Base-by-base conservation (phyloP, 92 coral and sea anemone species). In the Virgularia gustaviana region DNA sequence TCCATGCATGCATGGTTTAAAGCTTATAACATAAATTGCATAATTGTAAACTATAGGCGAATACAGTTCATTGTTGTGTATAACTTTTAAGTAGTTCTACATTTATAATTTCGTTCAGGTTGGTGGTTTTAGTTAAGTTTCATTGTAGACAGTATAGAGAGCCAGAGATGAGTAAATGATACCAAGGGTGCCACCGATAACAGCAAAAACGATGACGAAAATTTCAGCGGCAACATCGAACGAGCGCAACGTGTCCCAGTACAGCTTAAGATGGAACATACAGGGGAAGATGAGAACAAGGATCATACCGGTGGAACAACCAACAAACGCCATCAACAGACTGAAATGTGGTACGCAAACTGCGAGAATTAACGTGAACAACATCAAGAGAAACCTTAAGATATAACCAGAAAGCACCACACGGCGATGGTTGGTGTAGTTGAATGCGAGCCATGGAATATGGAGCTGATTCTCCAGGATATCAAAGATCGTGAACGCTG, bases 341-440 rank as follows among this genome's bases (percentile, higher is more conserved):
- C 85, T 80, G 44, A 80, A 80, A 58, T 80, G 85, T 0, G 85
- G 85, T 0, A 80, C 85, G n/a, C 79, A 77, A 23, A 80, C 80
- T 10, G 79, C 85, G 38, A 80, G 53, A 13, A 80, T 43, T 20
- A 80, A 58, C 2, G 85, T 80, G 56, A 80, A 80, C 1, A 70
- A 56, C 36, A 80, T 53, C 19, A 80, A 76, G 16, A 80, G 57
- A 53, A 71, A 62, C 15, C 85, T 67, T 5, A 80, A 62, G 16
- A 77, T 54, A 20, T 73, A 73, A 22, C 85, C 85, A 24, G 85
- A 73, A 6, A 80, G 43, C 24, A 80, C 44, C 27, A 80, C 70
- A 28, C 79, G 63, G 16, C 39, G 54, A 49, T 80, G 58, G 70
- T 80, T 80, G 31, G 85, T 80, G 36, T 73, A 80, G 36, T 80